A percentile compares a stretch with the other conserved stretches of the same genome.
These are phyloP conservation scores for Graptemys geographica DNA, from an alignment of 2,797 vertebrate genomes.

Conservation along the genomic window DNA sequence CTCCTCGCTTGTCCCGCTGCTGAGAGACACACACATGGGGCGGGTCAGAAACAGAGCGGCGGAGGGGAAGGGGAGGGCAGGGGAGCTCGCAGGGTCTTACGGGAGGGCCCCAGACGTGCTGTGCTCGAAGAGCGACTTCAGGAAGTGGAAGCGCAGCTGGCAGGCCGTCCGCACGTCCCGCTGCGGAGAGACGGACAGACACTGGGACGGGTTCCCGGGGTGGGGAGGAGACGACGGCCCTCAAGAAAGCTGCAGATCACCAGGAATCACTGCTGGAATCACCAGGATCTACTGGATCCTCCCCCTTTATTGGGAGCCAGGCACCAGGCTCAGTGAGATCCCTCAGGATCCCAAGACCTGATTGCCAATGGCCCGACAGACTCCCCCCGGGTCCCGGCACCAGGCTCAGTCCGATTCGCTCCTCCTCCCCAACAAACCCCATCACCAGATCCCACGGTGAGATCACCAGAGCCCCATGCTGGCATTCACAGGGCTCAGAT, in stretches of 20 bases:
- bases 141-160: slow-evolving; percentile 72
- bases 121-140: slow-evolving; percentile 81
- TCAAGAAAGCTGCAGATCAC: background rate
- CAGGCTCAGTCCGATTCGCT: background rate
- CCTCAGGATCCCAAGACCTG: background rate
- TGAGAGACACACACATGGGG: background rate
- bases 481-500: background rate
- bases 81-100: background rate
- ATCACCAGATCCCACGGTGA: background rate
- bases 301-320: background rate
- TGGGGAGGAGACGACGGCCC: background rate
- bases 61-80: background rate
- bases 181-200: slow-evolving; percentile 59
- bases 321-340: background rate
- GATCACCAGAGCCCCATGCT: background rate
- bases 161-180: slow-evolving; percentile 74
- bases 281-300: background rate
- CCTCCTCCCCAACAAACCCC: background rate
- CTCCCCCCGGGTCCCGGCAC: background rate
- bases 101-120: slow-evolving; percentile 69
- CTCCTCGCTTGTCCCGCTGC: background rate
- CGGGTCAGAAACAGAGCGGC: background rate
- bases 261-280: background rate
- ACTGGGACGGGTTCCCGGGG: background rate
- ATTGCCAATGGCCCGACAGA: background rate